Base-by-base conservation (phyloP, 2,888 invertebrate species). In the Leptopterna dolabrata region DNA sequence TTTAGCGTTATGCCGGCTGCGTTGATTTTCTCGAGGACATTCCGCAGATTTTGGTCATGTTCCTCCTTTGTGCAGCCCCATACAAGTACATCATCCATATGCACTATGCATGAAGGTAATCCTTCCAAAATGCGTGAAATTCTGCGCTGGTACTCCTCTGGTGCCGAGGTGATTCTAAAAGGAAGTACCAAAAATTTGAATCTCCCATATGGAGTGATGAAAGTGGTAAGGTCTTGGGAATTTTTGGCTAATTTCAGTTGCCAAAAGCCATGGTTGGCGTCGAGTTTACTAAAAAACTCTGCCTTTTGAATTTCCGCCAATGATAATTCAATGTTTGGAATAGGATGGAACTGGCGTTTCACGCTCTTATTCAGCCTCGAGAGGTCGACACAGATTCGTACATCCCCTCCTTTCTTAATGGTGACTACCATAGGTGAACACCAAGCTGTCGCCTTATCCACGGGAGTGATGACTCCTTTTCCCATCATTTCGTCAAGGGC, bases 211-310 rank as follows among this genome's bases (percentile, higher is more conserved):
- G 89, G 89, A 3, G 90, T 90, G 11, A 87, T 83, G 78, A 90
- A 90, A 14, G 89, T 89, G 13, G 89, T 89, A 13, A 89, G 70
- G 14, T 90, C 87, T 55, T 86, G 81, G 24, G 89, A 89, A 70
- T 88, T 76, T 45, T 87, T 78, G 88, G 90, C 89, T 13, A 90
- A 84, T 84, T 87, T 87, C 0, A 90, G 88, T 73, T 90, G 89
- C 84, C 84, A 84, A 30, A 91, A 90, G 9, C 90, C 90, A 16
- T 85, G 24, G n/a, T 89, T 89, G 2, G 90, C 90, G 88, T 91
- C 91, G 0, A 91, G 80, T 9, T 89, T 90, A n/a, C 87, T 90
- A 84, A 90, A 91, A 1, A 89, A 24, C 41, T 87, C 45, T n/a
- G 87, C 87, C 27, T 78, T 63, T 13, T n/a, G 7, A 19, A 87